Evolutionary conservation across 2,113 vertebrate genomes (phyloP), one percentile per base, ranked within the genome.

Genomic region (Brachypteracias leptosomus): DNA sequence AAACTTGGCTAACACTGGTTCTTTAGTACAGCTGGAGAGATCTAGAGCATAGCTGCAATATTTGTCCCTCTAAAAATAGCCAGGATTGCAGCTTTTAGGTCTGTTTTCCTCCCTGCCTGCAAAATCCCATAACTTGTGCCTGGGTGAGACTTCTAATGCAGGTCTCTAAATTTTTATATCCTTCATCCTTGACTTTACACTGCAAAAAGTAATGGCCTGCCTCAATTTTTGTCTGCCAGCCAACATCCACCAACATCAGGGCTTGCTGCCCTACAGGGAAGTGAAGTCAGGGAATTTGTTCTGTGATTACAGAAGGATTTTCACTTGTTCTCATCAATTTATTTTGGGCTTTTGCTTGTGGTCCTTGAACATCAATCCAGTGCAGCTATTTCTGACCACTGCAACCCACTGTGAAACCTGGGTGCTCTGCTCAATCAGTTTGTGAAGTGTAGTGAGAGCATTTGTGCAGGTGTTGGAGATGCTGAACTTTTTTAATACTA

Each of bases 21-120:
- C 77, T 17, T 54, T 38, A 71, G 40, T 88, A 46, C 68, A 81
- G 65, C 68, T 74, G 77, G 63, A 70, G 57, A 73, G 29, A 79
- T 82, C 74, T 80, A 35, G 4, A 67, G 76, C 38, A 11, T 38
- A 88, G 78, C 78, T 88, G 88, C 90, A 90, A 17, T 91, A 42
- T 91, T 93, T 90, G 31, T 88, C 88, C 89, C 90, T 95, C 95
- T 95, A 95, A 95, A 97, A 96, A 95, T 95, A 95, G 92, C 89
- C 19, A 10, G 59, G 35, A 81, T 81, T 89, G 86, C 86, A 61
- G 83, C 77, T 85, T 95, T 86, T 87, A 92, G 94, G 68, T 84
- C 68, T 74, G 51, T 93, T 93, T 91, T 70, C 35, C 68, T 95
- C 42, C n/a, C 72, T 68, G 74, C 82, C 75, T 86, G 59, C 73